A percentile compares a stretch with the other conserved stretches of the same genome.
Evolutionary conservation across 2,797 vertebrate species (phyloP).

Genomic region (Bradypodion ventrale): DNA sequence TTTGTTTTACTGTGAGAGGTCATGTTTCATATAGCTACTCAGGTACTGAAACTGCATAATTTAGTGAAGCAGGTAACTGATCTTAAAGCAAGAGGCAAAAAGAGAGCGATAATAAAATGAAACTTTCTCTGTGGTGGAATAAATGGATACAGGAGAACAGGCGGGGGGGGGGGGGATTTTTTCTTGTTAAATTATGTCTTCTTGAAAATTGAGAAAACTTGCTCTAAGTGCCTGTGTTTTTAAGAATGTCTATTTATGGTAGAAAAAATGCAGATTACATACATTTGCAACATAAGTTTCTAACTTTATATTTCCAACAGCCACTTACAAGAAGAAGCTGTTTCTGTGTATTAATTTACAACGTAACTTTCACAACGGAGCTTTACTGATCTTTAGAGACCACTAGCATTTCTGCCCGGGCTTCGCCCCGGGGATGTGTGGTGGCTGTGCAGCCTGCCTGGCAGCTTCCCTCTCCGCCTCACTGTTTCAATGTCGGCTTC

Average conservation of each 20-base stretch:
- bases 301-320: neutral
- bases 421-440: too few species aligned
- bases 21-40: slow-evolving; percentile 43
- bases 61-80: slow-evolving; percentile 56
- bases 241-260: neutral
- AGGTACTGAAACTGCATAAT: slow-evolving; percentile 53
- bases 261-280: neutral
- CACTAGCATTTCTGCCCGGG: too few species aligned
- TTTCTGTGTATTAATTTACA: neutral
- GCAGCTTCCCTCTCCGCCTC: too few species aligned
- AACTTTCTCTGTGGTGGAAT: slow-evolving; percentile 78
- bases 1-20: slow-evolving; percentile 33
- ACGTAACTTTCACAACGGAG: neutral
- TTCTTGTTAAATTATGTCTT: neutral
- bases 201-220: neutral
- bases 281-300: neutral
- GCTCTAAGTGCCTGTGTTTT: neutral
- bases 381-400: neutral
- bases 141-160: slow-evolving; percentile 79
- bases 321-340: neutral
- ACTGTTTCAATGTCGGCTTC: too few species aligned
- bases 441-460: too few species aligned
- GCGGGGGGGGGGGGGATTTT: slow-evolving; percentile 57
- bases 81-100: slow-evolving; percentile 63
- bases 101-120: slow-evolving; percentile 52